phyloP scores from a whole-genome alignment of 2,113 vertebrate genomes.

The Lontra canadensis region DNA sequence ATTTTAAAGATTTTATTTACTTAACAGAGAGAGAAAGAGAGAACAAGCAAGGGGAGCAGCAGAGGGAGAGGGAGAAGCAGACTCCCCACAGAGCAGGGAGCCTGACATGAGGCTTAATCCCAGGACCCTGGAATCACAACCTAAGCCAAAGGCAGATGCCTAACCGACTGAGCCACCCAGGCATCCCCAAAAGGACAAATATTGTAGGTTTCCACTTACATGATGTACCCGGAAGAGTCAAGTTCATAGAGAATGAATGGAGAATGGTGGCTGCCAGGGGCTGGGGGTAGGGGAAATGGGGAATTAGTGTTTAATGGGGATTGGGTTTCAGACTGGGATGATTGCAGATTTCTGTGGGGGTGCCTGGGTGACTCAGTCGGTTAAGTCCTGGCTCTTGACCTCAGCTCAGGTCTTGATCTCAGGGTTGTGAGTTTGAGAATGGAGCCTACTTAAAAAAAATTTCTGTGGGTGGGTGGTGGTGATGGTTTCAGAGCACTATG shows the following conservation, averaged over 20 bases:
- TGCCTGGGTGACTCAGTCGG: neutral
- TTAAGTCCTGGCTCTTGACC: neutral
- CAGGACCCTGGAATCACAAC: too few species aligned
- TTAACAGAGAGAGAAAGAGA: too few species aligned
- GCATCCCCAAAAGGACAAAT: neutral
- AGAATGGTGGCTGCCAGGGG: neutral
- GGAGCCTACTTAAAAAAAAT: neutral
- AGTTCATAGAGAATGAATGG: neutral
- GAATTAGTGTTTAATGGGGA: neutral
- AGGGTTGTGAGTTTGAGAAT: neutral
- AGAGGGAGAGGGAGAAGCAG: too few species aligned
- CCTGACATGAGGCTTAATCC: too few species aligned
- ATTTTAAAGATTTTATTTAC: too few species aligned
- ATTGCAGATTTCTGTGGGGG: neutral
- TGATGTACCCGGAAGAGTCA: neutral
- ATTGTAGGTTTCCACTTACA: neutral
- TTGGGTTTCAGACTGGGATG: neutral
- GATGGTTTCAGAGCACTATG: neutral
- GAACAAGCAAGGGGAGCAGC: too few species aligned
- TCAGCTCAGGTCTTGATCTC: neutral
- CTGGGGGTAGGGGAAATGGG: neutral
- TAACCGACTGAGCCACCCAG: too few species aligned
- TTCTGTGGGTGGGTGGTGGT: neutral
- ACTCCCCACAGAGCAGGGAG: too few species aligned
- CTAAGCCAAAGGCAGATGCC: too few species aligned